These are phyloP conservation scores for Agapornis roseicollis DNA, from an alignment of 2,113 vertebrate species.

Conservation along the genomic window DNA sequence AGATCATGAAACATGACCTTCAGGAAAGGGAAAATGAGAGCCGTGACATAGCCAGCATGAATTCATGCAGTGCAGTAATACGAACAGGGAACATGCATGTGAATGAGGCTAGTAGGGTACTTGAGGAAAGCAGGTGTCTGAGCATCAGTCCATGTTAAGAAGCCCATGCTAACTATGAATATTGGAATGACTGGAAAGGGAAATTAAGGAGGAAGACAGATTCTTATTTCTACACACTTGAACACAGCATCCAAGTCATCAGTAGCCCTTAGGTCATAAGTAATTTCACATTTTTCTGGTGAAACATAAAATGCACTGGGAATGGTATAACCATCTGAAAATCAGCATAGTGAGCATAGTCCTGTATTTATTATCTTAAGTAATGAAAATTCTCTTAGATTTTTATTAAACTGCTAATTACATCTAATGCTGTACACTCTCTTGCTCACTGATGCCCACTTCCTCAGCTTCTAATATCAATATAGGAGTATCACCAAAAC, in stretches of 20 bases:
- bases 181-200: neutral
- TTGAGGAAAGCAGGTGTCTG: neutral
- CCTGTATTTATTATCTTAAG: neutral
- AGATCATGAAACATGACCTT: neutral
- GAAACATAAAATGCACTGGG: neutral
- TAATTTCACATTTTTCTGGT: neutral
- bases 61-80: neutral
- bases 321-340: neutral
- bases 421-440: neutral
- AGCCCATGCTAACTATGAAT: neutral
- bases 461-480: neutral
- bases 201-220: neutral
- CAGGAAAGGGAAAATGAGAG: neutral
- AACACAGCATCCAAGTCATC: neutral
- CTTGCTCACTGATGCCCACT: neutral
- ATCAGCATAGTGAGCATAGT: neutral
- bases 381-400: neutral
- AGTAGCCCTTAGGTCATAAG: neutral
- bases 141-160: neutral
- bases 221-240: neutral
- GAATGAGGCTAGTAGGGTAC: neutral
- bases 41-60: neutral
- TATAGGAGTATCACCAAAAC: neutral
- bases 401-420: slow-evolving; percentile 20
- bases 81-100: neutral